phyloP scores from a whole-genome alignment of 2,797 vertebrate species.

The Liasis olivaceus region DNA sequence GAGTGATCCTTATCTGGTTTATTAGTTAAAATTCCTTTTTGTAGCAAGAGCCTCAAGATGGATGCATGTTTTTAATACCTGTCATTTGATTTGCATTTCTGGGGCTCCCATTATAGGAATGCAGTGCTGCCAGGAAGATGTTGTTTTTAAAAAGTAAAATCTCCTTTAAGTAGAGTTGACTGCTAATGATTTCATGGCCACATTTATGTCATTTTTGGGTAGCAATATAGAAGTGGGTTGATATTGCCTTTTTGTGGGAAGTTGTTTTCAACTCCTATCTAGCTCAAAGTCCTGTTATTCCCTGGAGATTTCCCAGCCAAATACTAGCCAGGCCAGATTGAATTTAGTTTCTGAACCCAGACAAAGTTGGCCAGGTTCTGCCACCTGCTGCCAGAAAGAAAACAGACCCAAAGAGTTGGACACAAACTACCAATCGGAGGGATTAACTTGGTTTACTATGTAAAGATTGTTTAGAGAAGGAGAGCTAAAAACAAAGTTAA shows the following conservation, averaged over 20 bases:
- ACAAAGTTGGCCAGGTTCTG: too few relatives aligned
- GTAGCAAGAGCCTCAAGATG: slow-evolving; percentile 4
- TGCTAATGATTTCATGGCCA: too few relatives aligned
- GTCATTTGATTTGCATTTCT: slow-evolving; percentile 26
- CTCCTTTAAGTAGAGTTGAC: too few relatives aligned
- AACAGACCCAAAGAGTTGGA: neutral
- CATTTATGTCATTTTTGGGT: too few relatives aligned
- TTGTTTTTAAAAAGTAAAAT: too few relatives aligned
- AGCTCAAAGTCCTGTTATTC: too few relatives aligned
- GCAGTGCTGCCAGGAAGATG: neutral
- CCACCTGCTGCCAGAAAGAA: neutral
- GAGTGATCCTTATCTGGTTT: slow-evolving; percentile 43
- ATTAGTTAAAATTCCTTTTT: slow-evolving; percentile 21
- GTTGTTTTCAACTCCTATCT: too few relatives aligned
- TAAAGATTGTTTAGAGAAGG: neutral
- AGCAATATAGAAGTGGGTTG: too few relatives aligned
- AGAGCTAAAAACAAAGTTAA: neutral
- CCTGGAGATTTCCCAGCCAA: too few relatives aligned
- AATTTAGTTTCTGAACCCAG: too few relatives aligned
- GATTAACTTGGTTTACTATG: slow-evolving; percentile 2
- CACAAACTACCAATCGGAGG: neutral
- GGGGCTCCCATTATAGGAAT: neutral
- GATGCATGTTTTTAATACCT: neutral
- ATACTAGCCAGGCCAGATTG: too few relatives aligned
- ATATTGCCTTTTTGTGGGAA: too few relatives aligned